Evolutionary conservation across 2,888 invertebrate genomes (phyloP), one percentile per base, ranked within the genome.

Genomic region (Torymus texanus): DNA sequence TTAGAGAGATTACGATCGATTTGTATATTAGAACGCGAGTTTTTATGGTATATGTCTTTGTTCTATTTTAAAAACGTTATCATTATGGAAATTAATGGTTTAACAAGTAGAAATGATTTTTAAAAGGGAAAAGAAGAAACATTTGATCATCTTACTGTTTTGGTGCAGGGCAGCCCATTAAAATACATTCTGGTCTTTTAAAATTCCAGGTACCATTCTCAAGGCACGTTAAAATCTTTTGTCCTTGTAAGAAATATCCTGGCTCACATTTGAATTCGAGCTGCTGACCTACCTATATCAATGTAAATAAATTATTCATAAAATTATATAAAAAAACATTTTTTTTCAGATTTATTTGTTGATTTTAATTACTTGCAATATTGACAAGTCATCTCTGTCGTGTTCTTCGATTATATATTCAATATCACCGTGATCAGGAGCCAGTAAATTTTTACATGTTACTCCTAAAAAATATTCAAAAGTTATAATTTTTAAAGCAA

Each of bases 121-220:
- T 41, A 41, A 41, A 41, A 41, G 41, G 41, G 41, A 41, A 41
- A 8, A 41, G 8, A 41, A 41, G 5, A 41, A 41, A 8, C 10
- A 8, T 41, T 41, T 41, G 41, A 41, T 41, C 8, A 50, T 18
- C 83, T 68, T 72, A 86, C 86, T 71, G 59, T 65, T 83, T 81
- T 2, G 92, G 91, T 0, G 86, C 82, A 4, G 86, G 87, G 83
- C 92, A 92, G 65, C 88, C 87, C 13, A 90, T 85, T 2, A 90
- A 87, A 62, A 87, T 84, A 83, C 92, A 92, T 1, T 85, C 83
- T 1, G 92, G 91, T 12, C 86, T 84, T 12, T 88, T 85, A 12
- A 90, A 88, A 83, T 91, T 91, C 92, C 92, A 93, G 14, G 87
- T 82, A 83, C 94, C 94, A 81, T 91, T 91, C 62, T 92, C 91